Evolutionary conservation across 2,888 invertebrate genomes (phyloP).

Genomic region (Platycnemis pennipes): DNA sequence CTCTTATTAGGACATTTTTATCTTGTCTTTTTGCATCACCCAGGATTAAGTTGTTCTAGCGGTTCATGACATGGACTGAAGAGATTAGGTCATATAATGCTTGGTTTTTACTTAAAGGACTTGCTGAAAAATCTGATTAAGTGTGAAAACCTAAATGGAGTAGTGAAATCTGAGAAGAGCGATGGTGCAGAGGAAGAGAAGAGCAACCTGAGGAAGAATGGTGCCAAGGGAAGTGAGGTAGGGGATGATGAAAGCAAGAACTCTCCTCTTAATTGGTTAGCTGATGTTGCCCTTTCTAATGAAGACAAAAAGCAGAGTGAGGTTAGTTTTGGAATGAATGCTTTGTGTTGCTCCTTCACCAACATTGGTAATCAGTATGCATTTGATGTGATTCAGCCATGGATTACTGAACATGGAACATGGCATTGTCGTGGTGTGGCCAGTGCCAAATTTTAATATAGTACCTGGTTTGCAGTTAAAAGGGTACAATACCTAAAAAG

Average conservation of each 20-base stretch:
- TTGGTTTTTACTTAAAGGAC: conserved; percentile 71
- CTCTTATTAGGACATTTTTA: not conserved
- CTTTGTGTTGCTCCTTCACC: too few relatives aligned
- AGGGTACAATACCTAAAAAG: too few relatives aligned
- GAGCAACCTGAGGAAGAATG: conserved; percentile 77
- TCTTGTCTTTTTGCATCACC: not conserved
- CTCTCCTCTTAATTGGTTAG: conserved; percentile 85
- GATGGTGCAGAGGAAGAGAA: conserved; percentile 78
- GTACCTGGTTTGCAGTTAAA: too few relatives aligned
- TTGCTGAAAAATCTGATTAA: conserved; percentile 76
- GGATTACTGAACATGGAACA: too few relatives aligned
- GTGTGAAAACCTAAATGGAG: conserved; percentile 76
- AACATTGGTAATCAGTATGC: too few relatives aligned
- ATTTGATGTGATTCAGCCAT: too few relatives aligned
- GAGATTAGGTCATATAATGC: not conserved
- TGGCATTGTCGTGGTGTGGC: too few relatives aligned
- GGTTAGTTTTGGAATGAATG: conserved; percentile 75
- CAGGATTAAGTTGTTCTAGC: not conserved
- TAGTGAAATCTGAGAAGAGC: conserved; percentile 74
- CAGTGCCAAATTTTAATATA: too few relatives aligned
- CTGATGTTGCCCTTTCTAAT: conserved; percentile 85
- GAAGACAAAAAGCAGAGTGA: conserved; percentile 81
- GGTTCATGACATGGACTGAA: too few relatives aligned
- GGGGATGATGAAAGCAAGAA: conserved; percentile 80
- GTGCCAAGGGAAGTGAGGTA: conserved; percentile 75